Conservation (phyloP, 2,888 invertebrate species). For the Drosophila robusta region DNA sequence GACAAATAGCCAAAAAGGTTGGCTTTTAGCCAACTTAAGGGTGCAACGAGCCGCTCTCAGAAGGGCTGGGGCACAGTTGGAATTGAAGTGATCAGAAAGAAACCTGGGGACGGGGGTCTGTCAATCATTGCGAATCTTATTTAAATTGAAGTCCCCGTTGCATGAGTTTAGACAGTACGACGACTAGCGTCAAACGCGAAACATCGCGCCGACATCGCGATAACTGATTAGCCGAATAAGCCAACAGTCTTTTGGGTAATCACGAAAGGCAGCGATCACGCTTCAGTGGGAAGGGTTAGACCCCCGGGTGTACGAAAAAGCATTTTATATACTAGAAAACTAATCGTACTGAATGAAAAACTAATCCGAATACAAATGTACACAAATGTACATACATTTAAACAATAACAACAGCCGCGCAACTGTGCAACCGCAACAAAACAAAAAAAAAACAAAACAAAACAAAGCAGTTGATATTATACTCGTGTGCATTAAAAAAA, state of each 20-base stretch:
- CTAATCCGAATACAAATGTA: constrained; percentile 6
- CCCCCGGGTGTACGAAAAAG: background rate
- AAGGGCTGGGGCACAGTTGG: background rate
- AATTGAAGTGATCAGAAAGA: background rate
- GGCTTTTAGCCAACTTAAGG: too few relatives aligned
- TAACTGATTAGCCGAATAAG: constrained; percentile 37
- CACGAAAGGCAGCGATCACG: background rate
- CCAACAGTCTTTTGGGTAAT: constrained; percentile 3
- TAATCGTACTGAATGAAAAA: constrained; percentile 15
- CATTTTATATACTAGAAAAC: background rate
- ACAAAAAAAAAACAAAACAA: constrained; percentile 7
- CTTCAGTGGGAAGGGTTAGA: background rate
- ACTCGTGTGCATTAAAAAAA: constrained; percentile 1
- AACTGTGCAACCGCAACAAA: background rate
- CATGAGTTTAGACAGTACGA: constrained; percentile 40
- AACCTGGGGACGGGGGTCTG: background rate
- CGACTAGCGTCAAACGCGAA: constrained; percentile 52
- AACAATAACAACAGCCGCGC: constrained; percentile 13
- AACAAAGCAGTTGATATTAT: background rate
- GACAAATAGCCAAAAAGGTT: constrained; percentile 2
- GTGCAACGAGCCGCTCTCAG: too few relatives aligned
- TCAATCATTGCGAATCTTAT: constrained; percentile 26
- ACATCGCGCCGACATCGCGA: constrained; percentile 45
- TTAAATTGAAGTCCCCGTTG: constrained; percentile 32
- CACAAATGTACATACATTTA: background rate